These are phyloP conservation scores for Parascotia fuliginaria DNA, from an alignment of 2,888 invertebrate genomes.

Conservation along the genomic window DNA sequence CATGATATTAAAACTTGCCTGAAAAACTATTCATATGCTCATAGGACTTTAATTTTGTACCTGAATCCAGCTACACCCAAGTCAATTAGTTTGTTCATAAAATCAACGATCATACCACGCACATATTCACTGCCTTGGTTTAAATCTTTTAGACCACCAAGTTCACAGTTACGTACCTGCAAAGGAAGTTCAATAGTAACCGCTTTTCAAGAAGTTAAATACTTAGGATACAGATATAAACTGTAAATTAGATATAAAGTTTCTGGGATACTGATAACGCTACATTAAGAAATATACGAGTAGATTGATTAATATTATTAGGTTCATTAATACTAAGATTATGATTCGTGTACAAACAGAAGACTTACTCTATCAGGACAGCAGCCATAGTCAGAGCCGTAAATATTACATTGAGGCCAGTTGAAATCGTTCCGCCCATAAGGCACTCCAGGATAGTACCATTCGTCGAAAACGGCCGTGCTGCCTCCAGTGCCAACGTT, in stretches of 20 bases:
- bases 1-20: no score
- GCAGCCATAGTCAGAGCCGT: conserved; percentile 89
- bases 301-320: no score
- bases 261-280: no score
- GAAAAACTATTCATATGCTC: no score
- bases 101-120: conserved; percentile 85
- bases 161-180: conserved; percentile 88
- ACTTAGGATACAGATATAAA: no score
- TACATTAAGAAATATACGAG: no score
- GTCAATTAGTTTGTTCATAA: conserved; percentile 88
- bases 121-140: conserved; percentile 88
- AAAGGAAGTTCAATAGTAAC: not conserved
- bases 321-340: no score
- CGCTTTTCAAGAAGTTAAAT: no score
- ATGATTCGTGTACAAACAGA: no score
- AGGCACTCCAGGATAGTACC: conserved; percentile 88
- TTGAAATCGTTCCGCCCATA: conserved; percentile 90
- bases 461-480: conserved; percentile 80
- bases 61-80: conserved; percentile 94
- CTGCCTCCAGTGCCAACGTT: conserved; percentile 88
- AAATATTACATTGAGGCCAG: conserved; percentile 84
- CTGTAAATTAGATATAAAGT: no score
- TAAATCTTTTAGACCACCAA: conserved; percentile 89
- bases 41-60: conserved; percentile 59
- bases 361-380: conserved; percentile 76